Conservation (phyloP, 2,888 invertebrate genomes). For the Acheta domesticus region DNA sequence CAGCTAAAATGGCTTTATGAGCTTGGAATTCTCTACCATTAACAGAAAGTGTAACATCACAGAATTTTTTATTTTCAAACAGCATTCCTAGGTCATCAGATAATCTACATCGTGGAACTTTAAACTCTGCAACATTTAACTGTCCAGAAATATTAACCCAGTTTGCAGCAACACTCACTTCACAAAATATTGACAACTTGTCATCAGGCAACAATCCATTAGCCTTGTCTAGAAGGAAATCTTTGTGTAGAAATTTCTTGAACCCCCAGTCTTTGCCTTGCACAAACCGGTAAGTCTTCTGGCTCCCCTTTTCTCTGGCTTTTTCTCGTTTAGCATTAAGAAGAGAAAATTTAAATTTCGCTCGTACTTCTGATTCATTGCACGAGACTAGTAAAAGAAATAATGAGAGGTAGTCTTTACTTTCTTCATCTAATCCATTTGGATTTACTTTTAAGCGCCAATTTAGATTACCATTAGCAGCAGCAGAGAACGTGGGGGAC, state of each 20-base stretch:
- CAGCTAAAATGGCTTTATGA: constrained; percentile 96
- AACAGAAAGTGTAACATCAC: constrained; percentile 94
- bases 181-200: constrained; percentile 98
- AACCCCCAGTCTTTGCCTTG: constrained; percentile 99
- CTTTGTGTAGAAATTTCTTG: constrained; percentile 98
- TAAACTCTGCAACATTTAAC: constrained; percentile 96
- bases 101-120: constrained; percentile 89
- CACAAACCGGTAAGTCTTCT: constrained; percentile 96
- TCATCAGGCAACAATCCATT: constrained; percentile 98
- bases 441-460: constrained; percentile 62
- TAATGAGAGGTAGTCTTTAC: constrained; percentile 98
- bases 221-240: constrained; percentile 97
- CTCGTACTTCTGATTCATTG: constrained; percentile 99
- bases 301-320: constrained; percentile 98
- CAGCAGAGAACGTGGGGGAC: constrained; percentile 99
- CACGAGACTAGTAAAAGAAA: constrained; percentile 98
- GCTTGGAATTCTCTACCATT: constrained; percentile 88
- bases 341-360: constrained; percentile 99
- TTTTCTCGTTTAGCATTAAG: constrained; percentile 99
- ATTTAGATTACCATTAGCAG: constrained; percentile 91
- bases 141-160: constrained; percentile 99
- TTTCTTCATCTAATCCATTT: constrained; percentile 99
- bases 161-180: constrained; percentile 96
- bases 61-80: constrained; percentile 78
- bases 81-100: constrained; percentile 83